Evolutionary conservation across 2,888 invertebrate species (phyloP), one percentile per base, ranked within the genome.

Genomic region (Rotaria magnacalcarata): DNA sequence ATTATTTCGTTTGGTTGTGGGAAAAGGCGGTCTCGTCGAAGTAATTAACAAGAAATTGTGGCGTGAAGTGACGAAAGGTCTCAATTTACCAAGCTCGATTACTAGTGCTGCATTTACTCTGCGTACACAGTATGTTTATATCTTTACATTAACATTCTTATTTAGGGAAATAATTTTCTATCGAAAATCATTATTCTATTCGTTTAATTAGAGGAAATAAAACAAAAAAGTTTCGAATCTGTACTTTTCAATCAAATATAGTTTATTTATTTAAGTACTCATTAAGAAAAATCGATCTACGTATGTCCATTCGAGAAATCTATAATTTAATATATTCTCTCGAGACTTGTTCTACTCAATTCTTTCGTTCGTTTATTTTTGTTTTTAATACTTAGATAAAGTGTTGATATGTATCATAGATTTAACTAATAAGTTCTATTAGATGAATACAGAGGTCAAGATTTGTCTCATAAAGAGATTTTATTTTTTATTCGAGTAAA

Each of bases 51-150:
- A 99, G 93, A 99, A 99, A 92, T 93, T 99, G 88, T 99, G 99
- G 99, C 95, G 99, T 92, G 98, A 98, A 93, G 98, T 99, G 91
- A 99, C 99, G 92, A 99, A 99, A 92, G 98, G 98, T n/a, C 94
- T 99, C 87, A 95, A 97, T 92, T 93, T 99, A 90, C 99, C 99
- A 10, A 96, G 97, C 54, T 96, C 96, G 88, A 99, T 99, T 91
- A 99, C 99, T 75, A 97, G 97, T 88, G 99, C 99, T 60, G 99
- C 99, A 54, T 99, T 99, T 92, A 99, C 99, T 75, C 93, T 99
- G 88, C 94, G 99, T 89, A 99, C 98, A 90, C 99, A 99, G 97
- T 98, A 80, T 47, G 80, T 80, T 47, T n/a, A 67, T 10, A 27
- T 52, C 11, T 75, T 43, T 43, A 60, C 14, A 27, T 98, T 34